Conservation (phyloP, 1,140 invertebrate species). For the Penaeus vannamei region DNA sequence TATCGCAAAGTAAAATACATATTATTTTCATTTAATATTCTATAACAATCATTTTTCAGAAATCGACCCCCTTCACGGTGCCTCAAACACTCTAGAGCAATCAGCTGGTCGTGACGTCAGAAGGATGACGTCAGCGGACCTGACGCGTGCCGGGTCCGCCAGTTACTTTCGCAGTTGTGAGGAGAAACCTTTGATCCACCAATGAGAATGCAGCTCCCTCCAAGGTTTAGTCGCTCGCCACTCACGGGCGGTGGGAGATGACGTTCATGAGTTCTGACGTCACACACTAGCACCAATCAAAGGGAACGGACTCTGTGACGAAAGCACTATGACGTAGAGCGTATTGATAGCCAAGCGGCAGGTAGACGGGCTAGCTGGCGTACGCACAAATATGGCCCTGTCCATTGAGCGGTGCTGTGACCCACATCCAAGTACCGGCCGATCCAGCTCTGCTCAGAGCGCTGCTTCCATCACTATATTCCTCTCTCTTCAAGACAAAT, state of each 20-base stretch:
- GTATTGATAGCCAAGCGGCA: constrained; percentile 49
- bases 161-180: constrained; percentile 50
- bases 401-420: constrained; percentile 38
- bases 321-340: constrained; percentile 3
- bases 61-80: constrained; percentile 33
- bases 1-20: background rate
- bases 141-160: constrained; percentile 34
- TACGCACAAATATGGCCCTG: constrained; percentile 50
- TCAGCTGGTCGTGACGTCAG: constrained; percentile 64
- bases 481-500: no score
- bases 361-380: constrained; percentile 21
- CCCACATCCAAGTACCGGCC: constrained; percentile 17
- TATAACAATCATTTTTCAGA: background rate
- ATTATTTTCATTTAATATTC: background rate
- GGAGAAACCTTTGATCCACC: background rate
- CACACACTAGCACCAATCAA: constrained; percentile 31
- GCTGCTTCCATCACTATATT: no score
- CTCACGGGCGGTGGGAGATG: background rate
- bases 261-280: constrained; percentile 27
- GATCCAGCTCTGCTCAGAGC: no score
- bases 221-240: no score
- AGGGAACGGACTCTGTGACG: constrained; percentile 21
- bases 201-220: constrained; percentile 30
- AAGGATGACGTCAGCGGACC: constrained; percentile 34
- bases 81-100: constrained; percentile 34